phyloP scores from a whole-genome alignment of 2,888 invertebrate species.

The Cheilosia vulpina region DNA sequence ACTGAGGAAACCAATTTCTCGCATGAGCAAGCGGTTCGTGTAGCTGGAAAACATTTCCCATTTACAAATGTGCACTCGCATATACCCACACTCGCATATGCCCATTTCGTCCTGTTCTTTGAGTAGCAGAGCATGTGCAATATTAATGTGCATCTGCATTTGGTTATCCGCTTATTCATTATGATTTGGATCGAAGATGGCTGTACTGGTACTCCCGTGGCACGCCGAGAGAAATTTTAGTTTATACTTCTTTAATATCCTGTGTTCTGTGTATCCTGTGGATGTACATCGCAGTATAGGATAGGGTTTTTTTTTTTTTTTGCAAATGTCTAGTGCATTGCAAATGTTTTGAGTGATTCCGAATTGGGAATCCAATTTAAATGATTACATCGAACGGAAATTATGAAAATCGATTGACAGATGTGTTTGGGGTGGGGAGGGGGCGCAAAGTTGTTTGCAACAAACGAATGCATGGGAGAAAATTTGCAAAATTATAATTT shows the following conservation, averaged over 20 bases:
- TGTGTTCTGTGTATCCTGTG: constrained; percentile 45
- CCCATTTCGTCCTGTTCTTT: background rate
- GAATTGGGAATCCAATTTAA: constrained; percentile 33
- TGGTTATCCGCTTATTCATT: background rate
- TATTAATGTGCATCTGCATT: constrained; percentile 10
- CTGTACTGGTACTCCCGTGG: too few relatives aligned
- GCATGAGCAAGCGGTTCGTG: constrained; percentile 42
- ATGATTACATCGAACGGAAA: constrained; percentile 57
- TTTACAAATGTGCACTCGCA: background rate
- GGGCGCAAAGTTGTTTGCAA: background rate
- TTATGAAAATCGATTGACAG: constrained; percentile 54
- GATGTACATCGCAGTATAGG: constrained; percentile 13
- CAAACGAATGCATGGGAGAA: background rate
- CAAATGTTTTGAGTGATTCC: constrained; percentile 16
- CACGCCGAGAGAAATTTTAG: constrained; percentile 6
- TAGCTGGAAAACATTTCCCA: constrained; percentile 51
- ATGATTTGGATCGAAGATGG: constrained; percentile 9
- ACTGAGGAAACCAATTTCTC: constrained; percentile 55
- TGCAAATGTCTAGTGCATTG: background rate
- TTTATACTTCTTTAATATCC: constrained; percentile 50
- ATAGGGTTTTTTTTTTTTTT: background rate
- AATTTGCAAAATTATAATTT: constrained; percentile 4
- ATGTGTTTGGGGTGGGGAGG: background rate
- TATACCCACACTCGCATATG: background rate
- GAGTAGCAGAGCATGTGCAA: background rate